A percentile compares a stretch with the other conserved stretches of the same genome.
Evolutionary conservation across 2,113 vertebrate genomes (phyloP).

Genomic region (Copsychus sechellarum): DNA sequence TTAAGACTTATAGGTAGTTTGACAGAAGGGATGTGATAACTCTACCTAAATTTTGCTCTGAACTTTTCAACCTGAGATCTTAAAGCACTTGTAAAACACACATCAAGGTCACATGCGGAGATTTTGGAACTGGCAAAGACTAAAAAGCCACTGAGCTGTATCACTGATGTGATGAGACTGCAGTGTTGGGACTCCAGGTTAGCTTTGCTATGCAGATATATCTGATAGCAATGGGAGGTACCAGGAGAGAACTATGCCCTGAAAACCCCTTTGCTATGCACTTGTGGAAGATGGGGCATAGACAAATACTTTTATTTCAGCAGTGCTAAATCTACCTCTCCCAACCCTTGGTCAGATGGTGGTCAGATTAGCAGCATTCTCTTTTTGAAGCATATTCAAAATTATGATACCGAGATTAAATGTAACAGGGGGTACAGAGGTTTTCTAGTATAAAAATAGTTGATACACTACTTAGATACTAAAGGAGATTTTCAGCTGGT

Average conservation of each 20-base stretch:
- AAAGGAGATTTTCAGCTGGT: background rate
- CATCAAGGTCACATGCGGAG: background rate
- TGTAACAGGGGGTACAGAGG: background rate
- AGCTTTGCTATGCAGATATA: background rate
- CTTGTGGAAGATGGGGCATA: background rate
- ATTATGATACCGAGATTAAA: background rate
- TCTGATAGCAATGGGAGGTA: background rate
- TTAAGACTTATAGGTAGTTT: background rate
- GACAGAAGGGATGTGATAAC: background rate
- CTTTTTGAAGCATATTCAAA: background rate
- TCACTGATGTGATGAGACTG: background rate
- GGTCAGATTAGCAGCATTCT: background rate
- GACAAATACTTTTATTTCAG: background rate
- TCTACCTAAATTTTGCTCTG: background rate
- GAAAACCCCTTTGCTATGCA: rapidly evolving
- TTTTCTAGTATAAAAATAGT: background rate
- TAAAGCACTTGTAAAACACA: background rate
- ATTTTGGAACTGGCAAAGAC: background rate
- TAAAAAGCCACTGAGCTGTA: background rate
- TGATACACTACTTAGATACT: background rate
- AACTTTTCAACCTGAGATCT: background rate
- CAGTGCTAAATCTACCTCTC: background rate
- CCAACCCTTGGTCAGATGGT: background rate
- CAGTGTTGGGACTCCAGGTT: background rate
- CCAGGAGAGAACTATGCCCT: background rate